Conservation (phyloP, 2,113 vertebrate species). For the Aphelocoma coerulescens region DNA sequence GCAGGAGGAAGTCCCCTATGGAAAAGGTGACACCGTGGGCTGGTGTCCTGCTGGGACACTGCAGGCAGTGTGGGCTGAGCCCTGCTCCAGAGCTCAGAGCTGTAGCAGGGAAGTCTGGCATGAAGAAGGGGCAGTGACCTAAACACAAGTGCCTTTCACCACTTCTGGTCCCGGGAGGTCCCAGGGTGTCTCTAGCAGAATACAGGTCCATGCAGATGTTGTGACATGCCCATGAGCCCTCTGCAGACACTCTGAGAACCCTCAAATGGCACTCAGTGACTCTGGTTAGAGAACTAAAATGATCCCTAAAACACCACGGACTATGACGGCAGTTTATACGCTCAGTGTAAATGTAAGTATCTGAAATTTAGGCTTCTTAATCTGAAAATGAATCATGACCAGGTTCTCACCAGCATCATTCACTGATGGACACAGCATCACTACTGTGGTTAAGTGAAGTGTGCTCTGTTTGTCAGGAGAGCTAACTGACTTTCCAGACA, state of each 20-base stretch:
- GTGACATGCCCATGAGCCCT: fast-evolving
- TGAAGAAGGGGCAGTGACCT: background rate
- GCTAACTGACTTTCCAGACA: background rate
- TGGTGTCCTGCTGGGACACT: background rate
- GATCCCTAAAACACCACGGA: background rate
- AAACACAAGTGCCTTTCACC: background rate
- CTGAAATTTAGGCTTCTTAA: background rate
- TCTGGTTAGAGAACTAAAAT: background rate
- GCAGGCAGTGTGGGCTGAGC: background rate
- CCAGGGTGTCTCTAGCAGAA: background rate
- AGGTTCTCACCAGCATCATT: background rate
- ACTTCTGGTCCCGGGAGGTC: background rate
- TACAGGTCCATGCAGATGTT: background rate
- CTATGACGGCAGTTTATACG: background rate
- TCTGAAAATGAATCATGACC: background rate
- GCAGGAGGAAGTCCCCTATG: background rate
- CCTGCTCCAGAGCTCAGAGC: background rate
- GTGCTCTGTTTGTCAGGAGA: background rate
- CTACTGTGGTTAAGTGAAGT: background rate
- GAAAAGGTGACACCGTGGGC: background rate
- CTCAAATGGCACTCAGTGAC: background rate
- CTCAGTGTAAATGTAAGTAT: background rate
- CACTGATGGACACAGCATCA: background rate
- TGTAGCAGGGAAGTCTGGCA: fast-evolving
- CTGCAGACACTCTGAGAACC: background rate